phyloP scores from a whole-genome alignment of 2,113 vertebrate genomes.

The Motacilla tschutschensis region DNA sequence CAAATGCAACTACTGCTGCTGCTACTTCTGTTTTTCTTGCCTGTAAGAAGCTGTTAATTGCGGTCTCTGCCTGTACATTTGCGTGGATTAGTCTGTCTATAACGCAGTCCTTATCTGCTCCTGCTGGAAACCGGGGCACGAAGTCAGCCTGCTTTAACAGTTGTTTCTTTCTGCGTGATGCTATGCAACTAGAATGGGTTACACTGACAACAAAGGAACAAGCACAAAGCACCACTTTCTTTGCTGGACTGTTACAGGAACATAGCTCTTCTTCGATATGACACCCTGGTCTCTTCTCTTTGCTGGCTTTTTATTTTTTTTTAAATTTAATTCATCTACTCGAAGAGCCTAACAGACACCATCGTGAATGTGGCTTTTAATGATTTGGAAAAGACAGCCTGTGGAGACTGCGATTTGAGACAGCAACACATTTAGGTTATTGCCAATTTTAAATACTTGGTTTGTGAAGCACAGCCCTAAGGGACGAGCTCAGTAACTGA shows the following conservation, averaged over 20 bases:
- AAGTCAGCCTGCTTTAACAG: slow-evolving; percentile 70
- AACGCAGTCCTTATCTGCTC: slow-evolving; percentile 67
- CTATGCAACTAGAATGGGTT: slow-evolving; percentile 72
- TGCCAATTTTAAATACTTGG: slow-evolving; percentile 79
- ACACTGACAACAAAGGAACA: slow-evolving; percentile 76
- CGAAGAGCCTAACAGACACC: slow-evolving; percentile 65
- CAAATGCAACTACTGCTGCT: background rate
- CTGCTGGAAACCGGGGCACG: slow-evolving; percentile 70
- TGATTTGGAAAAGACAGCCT: slow-evolving; percentile 74
- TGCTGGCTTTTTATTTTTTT: background rate
- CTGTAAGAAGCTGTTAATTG: slow-evolving; percentile 61
- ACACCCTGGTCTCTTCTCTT: slow-evolving; percentile 23
- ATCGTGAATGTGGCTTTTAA: slow-evolving; percentile 72
- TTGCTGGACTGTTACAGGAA: slow-evolving; percentile 71
- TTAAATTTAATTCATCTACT: slow-evolving; percentile 52
- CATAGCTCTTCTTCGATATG: slow-evolving; percentile 52
- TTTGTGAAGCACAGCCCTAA: slow-evolving; percentile 78
- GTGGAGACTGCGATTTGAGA: slow-evolving; percentile 72
- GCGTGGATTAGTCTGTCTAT: slow-evolving; percentile 75
- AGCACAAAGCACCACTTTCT: slow-evolving; percentile 65
- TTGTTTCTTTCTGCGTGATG: slow-evolving; percentile 71
- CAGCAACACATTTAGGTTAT: slow-evolving; percentile 74
- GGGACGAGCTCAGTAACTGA: slow-evolving; percentile 74
- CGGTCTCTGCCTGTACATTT: slow-evolving; percentile 62
- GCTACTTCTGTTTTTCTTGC: slow-evolving; percentile 21